Conservation (phyloP, 2,113 vertebrate species). For the Loxodonta africana region DNA sequence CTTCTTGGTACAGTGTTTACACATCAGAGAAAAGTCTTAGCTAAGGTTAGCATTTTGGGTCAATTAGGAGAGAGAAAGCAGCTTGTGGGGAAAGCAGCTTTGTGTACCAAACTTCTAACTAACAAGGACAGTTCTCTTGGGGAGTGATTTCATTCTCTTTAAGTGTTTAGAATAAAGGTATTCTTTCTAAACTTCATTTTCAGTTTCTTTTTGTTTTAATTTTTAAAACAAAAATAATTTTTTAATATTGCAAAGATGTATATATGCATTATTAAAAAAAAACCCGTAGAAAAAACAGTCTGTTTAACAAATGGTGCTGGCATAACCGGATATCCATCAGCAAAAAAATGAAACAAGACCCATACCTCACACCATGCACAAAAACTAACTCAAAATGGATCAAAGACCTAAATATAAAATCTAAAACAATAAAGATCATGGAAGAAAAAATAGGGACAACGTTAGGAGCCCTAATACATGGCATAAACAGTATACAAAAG, state of each 20-base stretch:
- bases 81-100: background rate
- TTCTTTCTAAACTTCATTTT: background rate
- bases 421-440: no score
- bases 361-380: no score
- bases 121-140: background rate
- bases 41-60: background rate
- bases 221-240: background rate
- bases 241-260: constrained; percentile 1
- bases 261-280: background rate
- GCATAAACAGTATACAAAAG: no score
- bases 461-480: no score
- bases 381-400: no score
- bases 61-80: background rate
- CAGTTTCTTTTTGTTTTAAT: constrained; percentile 17
- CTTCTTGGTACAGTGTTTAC: background rate
- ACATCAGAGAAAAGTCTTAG: background rate
- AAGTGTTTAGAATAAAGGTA: background rate
- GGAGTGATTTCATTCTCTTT: background rate
- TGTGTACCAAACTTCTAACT: background rate
- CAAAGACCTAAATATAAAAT: no score
- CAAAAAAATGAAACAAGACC: no score
- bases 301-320: no score
- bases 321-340: no score
- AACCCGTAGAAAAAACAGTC: no score
- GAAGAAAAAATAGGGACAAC: no score